Base-by-base conservation (phyloP, 2,888 invertebrate genomes). In the Pachliopta kotzebuea region DNA sequence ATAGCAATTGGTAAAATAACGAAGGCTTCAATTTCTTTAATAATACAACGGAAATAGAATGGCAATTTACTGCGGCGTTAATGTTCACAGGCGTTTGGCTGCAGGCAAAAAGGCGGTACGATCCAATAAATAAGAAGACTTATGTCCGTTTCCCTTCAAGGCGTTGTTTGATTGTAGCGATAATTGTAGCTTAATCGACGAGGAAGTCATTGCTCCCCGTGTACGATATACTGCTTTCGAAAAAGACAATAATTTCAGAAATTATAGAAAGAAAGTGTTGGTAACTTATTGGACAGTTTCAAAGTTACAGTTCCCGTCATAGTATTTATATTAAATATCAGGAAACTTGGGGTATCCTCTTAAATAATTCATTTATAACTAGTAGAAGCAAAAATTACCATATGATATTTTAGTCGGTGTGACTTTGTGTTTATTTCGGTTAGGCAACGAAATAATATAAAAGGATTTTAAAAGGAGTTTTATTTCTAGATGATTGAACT, bases 61-160 rank as follows among this genome's bases (percentile, higher is more conserved):
- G 63, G 29, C 55, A 60, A 29, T 56, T 63, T 63, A 52, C 56
- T 37, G 4, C 37, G 29, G 60, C 50, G 56, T 60, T 64, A 60
- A 64, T 56, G 60, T 60, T 56, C 56, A 23, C 56, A 56, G 57
- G 60, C 53, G 56, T 61, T 65, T 61, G n/a, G 65, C 65, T 61
- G 14, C 45, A 52, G 57, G 65, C 60, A 21, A 61, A 53, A 24
- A 6, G 45, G 56, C 60, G 53, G 23, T n/a, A 57, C 53, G 53
- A 61, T 42, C 53, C 53, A 56, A 60, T 65, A 65, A 65, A 61
- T 45, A 60, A 57, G 56, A 45, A 45, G 53, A 31, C 52, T 56
- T 61, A 52, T 57, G 56, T 60, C 31, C 56, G 20, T 65, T 60
- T 65, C 52, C 65, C 54, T 61, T 60, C 57, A 18, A 65, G 65